Evolutionary conservation across 2,888 invertebrate species (phyloP).

Genomic region (Caradrina clavipalpis): DNA sequence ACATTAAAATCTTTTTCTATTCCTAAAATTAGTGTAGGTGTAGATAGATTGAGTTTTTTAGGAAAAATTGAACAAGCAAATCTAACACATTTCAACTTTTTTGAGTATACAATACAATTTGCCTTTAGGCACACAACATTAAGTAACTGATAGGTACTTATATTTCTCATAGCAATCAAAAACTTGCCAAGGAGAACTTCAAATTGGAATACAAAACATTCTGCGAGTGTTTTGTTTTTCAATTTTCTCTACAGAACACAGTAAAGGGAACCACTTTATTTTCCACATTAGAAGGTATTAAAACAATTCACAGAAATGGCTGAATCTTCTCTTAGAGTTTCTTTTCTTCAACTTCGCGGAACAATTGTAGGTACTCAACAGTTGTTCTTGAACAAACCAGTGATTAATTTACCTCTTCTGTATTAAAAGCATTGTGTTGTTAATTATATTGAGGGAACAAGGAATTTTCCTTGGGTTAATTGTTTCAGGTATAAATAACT

Average conservation of each 20-base stretch:
- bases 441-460: slow-evolving; percentile 48
- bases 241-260: slow-evolving; percentile 33
- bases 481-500: slow-evolving; percentile 34
- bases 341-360: slow-evolving; percentile 43
- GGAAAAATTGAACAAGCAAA: background rate
- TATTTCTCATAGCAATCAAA: slow-evolving; percentile 21
- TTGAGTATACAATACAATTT: background rate
- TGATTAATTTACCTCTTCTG: slow-evolving; percentile 61
- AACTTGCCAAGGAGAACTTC: slow-evolving; percentile 13
- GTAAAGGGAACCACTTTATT: slow-evolving; percentile 28
- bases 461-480: slow-evolving; percentile 44
- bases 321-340: slow-evolving; percentile 43
- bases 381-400: slow-evolving; percentile 58
- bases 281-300: slow-evolving; percentile 48
- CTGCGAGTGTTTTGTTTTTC: slow-evolving; percentile 36
- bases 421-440: slow-evolving; percentile 63
- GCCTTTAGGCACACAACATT: background rate
- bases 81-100: background rate
- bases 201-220: slow-evolving; percentile 36
- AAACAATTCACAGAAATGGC: slow-evolving; percentile 48
- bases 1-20: too few relatives aligned
- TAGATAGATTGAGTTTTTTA: too few relatives aligned
- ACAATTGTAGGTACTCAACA: slow-evolving; percentile 56
- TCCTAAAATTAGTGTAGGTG: too few relatives aligned
- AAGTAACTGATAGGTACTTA: slow-evolving; percentile 3